These are phyloP conservation scores for Tridacna crocea DNA, from an alignment of 2,888 invertebrate genomes.

Conservation along the genomic window DNA sequence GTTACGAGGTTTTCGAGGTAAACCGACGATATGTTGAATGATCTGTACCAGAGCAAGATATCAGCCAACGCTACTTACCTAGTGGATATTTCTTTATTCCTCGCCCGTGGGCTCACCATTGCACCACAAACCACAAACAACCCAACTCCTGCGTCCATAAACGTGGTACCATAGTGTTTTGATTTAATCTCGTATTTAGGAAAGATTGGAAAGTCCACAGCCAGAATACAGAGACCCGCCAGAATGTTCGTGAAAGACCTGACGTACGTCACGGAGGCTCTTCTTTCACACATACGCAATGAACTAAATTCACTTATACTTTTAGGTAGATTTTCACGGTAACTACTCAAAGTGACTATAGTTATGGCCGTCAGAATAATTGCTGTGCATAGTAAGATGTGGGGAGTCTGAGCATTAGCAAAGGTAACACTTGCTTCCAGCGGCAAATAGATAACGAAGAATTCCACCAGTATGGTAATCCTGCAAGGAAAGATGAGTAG, in stretches of 20 bases:
- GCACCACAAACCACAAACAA: slow-evolving; percentile 9
- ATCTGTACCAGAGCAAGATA: no score
- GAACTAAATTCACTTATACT: not conserved
- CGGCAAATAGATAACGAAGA: not conserved
- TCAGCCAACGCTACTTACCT: not conserved
- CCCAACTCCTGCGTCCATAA: slow-evolving; percentile 23
- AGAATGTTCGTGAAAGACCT: slow-evolving; percentile 6
- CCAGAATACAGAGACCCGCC: slow-evolving; percentile 1
- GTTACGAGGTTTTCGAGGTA: no score
- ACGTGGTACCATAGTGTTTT: slow-evolving; percentile 20
- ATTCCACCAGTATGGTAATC: slow-evolving; percentile 3
- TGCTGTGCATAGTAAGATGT: not conserved
- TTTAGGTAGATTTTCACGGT: not conserved
- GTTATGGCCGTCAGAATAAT: slow-evolving; percentile 3
- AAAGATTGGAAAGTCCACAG: slow-evolving; percentile 18
- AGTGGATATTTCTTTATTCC: not conserved
- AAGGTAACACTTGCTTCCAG: slow-evolving; percentile 5
- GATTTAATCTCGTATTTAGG: slow-evolving; percentile 19
- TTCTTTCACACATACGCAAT: slow-evolving; percentile 14
- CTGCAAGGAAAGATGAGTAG: not conserved
- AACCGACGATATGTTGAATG: no score
- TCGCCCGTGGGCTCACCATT: not conserved
- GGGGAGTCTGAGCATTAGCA: not conserved
- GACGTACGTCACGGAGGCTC: slow-evolving; percentile 4
- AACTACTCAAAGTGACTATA: not conserved